Percentiles rank a stretch among this genome's conserved stretches.
phyloP scores from a whole-genome alignment of 2,888 invertebrate genomes.

The Caenorhabditis parvicauda region DNA sequence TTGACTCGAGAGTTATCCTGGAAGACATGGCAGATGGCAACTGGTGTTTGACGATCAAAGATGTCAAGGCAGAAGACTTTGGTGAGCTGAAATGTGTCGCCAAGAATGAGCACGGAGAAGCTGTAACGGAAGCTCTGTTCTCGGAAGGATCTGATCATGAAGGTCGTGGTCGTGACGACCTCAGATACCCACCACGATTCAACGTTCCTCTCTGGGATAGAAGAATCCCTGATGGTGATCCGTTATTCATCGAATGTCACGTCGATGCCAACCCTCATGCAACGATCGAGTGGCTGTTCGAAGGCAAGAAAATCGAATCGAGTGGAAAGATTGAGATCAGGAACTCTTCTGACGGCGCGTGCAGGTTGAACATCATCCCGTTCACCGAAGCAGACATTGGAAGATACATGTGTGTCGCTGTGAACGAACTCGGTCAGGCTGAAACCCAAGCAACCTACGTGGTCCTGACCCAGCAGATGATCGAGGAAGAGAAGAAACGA shows the following conservation, averaged over 20 bases:
- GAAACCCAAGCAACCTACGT: constrained; percentile 53
- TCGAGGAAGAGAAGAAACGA: constrained; percentile 43
- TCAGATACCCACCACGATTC: constrained; percentile 74
- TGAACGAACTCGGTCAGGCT: constrained; percentile 64
- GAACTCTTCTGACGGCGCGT: constrained; percentile 58
- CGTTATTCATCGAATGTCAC: constrained; percentile 61
- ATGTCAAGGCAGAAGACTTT: constrained; percentile 72
- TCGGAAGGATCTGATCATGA: constrained; percentile 17
- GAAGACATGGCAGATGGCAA: constrained; percentile 71
- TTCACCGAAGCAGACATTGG: constrained; percentile 67
- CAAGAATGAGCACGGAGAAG: constrained; percentile 77
- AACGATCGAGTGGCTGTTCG: constrained; percentile 52
- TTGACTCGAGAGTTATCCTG: constrained; percentile 44
- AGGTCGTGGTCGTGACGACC: constrained; percentile 39
- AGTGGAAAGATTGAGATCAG: constrained; percentile 48
- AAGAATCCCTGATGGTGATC: constrained; percentile 42
- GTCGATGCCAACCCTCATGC: constrained; percentile 62
- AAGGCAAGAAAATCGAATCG: constrained; percentile 65
- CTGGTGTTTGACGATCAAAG: constrained; percentile 78
- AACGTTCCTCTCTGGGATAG: constrained; percentile 75
- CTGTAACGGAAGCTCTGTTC: constrained; percentile 64
- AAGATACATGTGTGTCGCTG: constrained; percentile 70
- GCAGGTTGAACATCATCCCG: constrained; percentile 50
- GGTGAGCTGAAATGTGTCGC: constrained; percentile 70
- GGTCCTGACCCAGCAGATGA: constrained; percentile 46